phyloP scores from a whole-genome alignment of 2,888 invertebrate species.

The Schizotus pectinicornis region DNA sequence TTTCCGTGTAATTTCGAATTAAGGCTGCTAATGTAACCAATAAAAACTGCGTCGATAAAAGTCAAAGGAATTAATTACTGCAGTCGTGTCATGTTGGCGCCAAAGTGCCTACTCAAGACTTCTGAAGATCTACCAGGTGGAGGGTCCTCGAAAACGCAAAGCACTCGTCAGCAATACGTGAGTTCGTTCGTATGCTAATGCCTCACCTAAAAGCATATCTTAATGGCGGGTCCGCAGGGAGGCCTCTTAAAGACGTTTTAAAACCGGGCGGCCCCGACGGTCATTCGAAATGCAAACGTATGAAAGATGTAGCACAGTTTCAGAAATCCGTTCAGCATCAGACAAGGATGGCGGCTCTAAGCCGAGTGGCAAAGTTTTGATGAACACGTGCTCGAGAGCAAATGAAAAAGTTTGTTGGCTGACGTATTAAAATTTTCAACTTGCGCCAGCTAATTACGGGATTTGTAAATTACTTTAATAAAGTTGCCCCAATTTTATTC shows the following conservation, averaged over 20 bases:
- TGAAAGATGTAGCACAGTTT: constrained; percentile 21
- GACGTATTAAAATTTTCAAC: constrained; percentile 14
- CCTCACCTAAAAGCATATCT: constrained; percentile 29
- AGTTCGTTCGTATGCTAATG: constrained; percentile 30
- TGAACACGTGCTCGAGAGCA: constrained; percentile 1
- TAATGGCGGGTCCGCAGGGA: constrained; percentile 24
- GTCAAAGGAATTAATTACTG: constrained; percentile 29
- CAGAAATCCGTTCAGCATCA: background rate
- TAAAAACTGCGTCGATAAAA: constrained; percentile 14
- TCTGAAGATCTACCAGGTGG: constrained; percentile 12
- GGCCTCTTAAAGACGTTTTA: constrained; percentile 26
- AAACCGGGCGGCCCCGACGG: constrained; percentile 23
- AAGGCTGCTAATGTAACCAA: constrained; percentile 7
- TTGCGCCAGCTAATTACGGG: constrained; percentile 10
- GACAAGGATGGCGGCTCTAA: background rate
- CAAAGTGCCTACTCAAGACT: constrained; percentile 27
- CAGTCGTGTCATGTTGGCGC: constrained; percentile 16
- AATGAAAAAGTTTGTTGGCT: constrained; percentile 17
- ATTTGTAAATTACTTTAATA: constrained; percentile 11
- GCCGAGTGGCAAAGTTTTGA: constrained; percentile 1
- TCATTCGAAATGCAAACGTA: constrained; percentile 26
- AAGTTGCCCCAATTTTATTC: background rate
- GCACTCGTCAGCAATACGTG: constrained; percentile 26
- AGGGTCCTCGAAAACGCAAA: constrained; percentile 20
- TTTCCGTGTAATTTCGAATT: constrained; percentile 20